phyloP scores from a whole-genome alignment of 2,888 invertebrate species.

The Tolmerus cingulatus region DNA sequence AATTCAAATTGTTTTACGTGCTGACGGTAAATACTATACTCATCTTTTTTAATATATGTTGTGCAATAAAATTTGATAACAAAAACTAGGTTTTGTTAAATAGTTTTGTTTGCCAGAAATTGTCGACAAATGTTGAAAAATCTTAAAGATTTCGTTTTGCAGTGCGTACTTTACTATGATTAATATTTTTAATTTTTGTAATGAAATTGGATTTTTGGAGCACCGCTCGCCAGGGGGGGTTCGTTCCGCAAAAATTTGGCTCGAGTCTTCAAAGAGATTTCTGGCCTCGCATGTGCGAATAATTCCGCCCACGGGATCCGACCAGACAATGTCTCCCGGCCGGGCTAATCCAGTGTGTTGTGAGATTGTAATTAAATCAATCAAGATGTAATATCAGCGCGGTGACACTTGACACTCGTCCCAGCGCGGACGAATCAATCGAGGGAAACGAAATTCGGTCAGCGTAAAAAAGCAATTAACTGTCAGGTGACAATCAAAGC shows the following conservation, averaged over 20 bases:
- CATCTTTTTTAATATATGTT: too few relatives aligned
- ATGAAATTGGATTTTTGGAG: background rate
- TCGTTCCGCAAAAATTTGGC: background rate
- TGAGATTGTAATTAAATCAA: constrained; percentile 12
- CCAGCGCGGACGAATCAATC: constrained; percentile 23
- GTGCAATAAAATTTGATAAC: too few relatives aligned
- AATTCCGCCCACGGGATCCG: background rate
- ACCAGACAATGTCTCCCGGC: background rate
- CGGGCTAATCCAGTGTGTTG: background rate
- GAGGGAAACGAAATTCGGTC: background rate
- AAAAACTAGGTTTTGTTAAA: too few relatives aligned
- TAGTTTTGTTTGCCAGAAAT: too few relatives aligned
- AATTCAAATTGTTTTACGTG: too few relatives aligned
- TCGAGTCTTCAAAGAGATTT: background rate
- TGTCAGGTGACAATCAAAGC: constrained; percentile 36
- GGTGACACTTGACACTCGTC: constrained; percentile 36
- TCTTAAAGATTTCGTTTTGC: background rate
- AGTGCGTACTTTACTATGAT: too few relatives aligned
- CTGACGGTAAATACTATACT: too few relatives aligned
- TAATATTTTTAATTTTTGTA: background rate
- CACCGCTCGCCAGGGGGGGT: background rate
- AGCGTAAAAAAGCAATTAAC: constrained; percentile 29
- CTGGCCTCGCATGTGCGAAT: background rate
- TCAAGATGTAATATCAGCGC: constrained; percentile 1
- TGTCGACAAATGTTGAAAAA: too few relatives aligned